phyloP scores from a whole-genome alignment of 2,888 invertebrate species.

The Sympetrum striolatum region DNA sequence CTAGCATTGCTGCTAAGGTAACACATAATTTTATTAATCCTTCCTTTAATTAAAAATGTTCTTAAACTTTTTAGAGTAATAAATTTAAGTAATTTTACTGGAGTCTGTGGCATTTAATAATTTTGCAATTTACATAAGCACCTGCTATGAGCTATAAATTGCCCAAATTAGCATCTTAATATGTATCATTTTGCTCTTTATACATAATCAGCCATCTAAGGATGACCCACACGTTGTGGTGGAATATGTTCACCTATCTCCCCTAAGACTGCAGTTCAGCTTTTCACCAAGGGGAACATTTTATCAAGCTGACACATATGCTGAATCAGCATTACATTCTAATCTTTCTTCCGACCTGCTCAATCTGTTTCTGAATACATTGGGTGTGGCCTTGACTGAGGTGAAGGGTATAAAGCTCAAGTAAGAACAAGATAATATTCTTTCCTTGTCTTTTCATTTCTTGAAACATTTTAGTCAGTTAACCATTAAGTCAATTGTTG shows the following conservation, averaged over 20 bases:
- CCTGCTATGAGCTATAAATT: too few species aligned
- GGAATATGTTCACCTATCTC: slow-evolving; percentile 67
- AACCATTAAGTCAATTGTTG: too few species aligned
- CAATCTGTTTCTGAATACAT: slow-evolving; percentile 69
- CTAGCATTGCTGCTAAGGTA: slow-evolving; percentile 60
- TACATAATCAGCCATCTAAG: slow-evolving; percentile 44
- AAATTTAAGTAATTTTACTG: too few species aligned
- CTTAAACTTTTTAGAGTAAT: too few species aligned
- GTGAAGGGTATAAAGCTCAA: slow-evolving; percentile 70
- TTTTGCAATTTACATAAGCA: too few species aligned
- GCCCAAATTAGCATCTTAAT: background rate
- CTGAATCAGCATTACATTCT: slow-evolving; percentile 54
- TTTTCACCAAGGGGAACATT: slow-evolving; percentile 61
- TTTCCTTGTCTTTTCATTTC: too few species aligned
- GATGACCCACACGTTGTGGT: slow-evolving; percentile 56
- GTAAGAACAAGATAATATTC: slow-evolving; percentile 56
- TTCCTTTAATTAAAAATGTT: background rate
- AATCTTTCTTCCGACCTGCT: slow-evolving; percentile 63
- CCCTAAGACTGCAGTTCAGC: slow-evolving; percentile 68
- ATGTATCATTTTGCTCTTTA: background rate
- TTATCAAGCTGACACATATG: slow-evolving; percentile 45
- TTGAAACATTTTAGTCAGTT: too few species aligned
- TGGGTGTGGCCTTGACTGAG: slow-evolving; percentile 70
- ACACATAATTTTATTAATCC: background rate
- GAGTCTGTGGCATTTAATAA: background rate